Evolutionary conservation across 1,140 invertebrate species (phyloP).

Genomic region (Sarcophaga peregrina): DNA sequence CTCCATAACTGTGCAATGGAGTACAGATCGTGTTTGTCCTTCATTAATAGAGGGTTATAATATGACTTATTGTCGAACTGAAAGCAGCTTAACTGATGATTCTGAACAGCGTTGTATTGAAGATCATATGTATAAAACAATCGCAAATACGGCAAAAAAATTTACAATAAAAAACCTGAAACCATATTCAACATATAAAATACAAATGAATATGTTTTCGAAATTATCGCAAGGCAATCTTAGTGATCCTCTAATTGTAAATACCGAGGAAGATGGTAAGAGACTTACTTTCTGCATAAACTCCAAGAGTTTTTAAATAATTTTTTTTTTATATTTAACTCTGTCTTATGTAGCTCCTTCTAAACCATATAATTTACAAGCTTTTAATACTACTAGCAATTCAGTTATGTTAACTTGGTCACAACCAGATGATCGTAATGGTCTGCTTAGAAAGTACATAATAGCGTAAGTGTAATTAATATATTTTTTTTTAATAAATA

Average conservation of each 20-base stretch:
- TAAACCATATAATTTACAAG: slow-evolving; percentile 31
- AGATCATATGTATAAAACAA: not conserved
- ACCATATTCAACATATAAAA: slow-evolving; percentile 38
- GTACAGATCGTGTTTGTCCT: slow-evolving; percentile 53
- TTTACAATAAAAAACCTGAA: slow-evolving; percentile 35
- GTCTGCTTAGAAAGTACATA: slow-evolving; percentile 36
- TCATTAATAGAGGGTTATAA: slow-evolving; percentile 59
- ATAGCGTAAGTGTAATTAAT: slow-evolving; percentile 10
- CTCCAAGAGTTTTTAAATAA: not conserved
- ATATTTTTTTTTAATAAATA: not conserved
- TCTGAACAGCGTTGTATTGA: not conserved
- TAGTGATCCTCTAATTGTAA: slow-evolving; percentile 32
- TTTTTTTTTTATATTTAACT: not conserved
- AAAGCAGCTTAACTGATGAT: slow-evolving; percentile 25
- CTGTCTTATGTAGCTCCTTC: slow-evolving; percentile 36
- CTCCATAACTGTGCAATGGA: slow-evolving; percentile 56
- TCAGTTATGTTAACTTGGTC: slow-evolving; percentile 38
- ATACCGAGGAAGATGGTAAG: slow-evolving; percentile 43
- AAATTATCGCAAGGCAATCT: slow-evolving; percentile 26
- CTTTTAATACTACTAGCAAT: slow-evolving; percentile 33
- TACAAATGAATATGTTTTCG: slow-evolving; percentile 43
- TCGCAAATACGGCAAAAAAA: slow-evolving; percentile 41
- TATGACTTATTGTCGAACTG: slow-evolving; percentile 54
- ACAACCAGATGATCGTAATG: slow-evolving; percentile 36
- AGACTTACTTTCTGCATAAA: not conserved